Percentiles rank a stretch among this genome's conserved stretches.
Conservation (phyloP, 37 sponge, comb jelly and placozoan species). For the Lycopodina hypogea region DNA sequence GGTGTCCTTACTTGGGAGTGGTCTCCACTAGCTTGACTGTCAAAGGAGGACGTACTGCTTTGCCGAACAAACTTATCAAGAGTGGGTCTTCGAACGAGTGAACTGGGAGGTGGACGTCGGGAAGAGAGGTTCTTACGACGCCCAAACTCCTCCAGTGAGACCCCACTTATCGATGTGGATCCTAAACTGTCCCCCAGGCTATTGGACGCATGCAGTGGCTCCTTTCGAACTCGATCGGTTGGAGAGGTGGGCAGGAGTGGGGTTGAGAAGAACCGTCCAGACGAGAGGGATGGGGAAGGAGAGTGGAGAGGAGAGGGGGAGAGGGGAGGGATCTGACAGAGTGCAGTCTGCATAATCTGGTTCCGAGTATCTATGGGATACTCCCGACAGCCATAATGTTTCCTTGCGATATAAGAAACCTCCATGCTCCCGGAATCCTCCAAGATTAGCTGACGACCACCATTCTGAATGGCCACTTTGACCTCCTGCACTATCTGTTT, state of each 20-base stretch:
- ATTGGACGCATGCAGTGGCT: not conserved
- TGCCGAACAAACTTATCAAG: slow-evolving; percentile 31
- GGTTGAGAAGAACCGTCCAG: not conserved
- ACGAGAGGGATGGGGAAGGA: not conserved
- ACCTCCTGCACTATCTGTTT: slow-evolving; percentile 31
- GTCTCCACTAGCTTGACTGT: not conserved
- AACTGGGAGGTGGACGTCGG: not conserved
- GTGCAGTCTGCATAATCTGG: slow-evolving; percentile 25
- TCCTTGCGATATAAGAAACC: slow-evolving; percentile 41
- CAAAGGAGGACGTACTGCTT: slow-evolving; percentile 22
- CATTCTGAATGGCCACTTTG: slow-evolving; percentile 41
- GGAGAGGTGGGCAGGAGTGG: not conserved
- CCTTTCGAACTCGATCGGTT: not conserved
- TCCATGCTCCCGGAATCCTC: slow-evolving; percentile 42
- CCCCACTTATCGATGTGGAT: not conserved
- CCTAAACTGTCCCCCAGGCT: not conserved
- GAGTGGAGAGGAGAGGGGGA: not conserved
- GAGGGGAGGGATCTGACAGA: slow-evolving; percentile 9
- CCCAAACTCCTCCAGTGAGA: slow-evolving; percentile 48
- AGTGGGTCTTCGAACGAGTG: slow-evolving; percentile 21
- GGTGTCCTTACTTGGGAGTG: not conserved
- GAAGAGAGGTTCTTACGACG: not conserved
- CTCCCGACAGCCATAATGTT: slow-evolving; percentile 60
- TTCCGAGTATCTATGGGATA: slow-evolving; percentile 18
- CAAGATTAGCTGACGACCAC: slow-evolving; percentile 34